Evolutionary conservation across 1,140 invertebrate genomes (phyloP).

Genomic region (Caerostris extrusa): DNA sequence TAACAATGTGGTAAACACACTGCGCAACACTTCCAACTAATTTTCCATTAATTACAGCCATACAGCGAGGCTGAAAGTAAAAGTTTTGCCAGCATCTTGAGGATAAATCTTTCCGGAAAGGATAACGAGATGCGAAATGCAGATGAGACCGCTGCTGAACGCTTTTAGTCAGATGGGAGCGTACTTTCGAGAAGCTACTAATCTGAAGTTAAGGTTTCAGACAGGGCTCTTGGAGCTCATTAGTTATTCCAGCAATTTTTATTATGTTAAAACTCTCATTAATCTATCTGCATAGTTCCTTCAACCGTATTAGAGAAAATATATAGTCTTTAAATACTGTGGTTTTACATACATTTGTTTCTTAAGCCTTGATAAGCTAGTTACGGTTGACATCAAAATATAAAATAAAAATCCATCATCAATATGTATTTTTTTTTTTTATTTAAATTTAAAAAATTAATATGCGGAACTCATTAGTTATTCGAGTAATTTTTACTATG

Average conservation of each 20-base stretch:
- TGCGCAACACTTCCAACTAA: slow-evolving; percentile 25
- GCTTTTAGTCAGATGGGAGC: slow-evolving; percentile 17
- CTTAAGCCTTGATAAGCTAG: too few relatives aligned
- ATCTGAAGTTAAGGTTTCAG: slow-evolving; percentile 27
- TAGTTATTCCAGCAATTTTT: slow-evolving; percentile 18
- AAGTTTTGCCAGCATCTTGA: slow-evolving; percentile 11
- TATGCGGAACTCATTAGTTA: too few relatives aligned
- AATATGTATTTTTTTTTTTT: too few relatives aligned
- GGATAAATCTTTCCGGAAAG: slow-evolving; percentile 35
- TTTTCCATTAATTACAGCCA: slow-evolving; percentile 39
- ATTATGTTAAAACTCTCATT: neutral
- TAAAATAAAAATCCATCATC: too few relatives aligned
- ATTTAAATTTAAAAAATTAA: too few relatives aligned
- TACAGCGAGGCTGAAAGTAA: slow-evolving; percentile 23
- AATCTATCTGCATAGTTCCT: slow-evolving; percentile 3
- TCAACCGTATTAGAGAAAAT: neutral
- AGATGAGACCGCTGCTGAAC: slow-evolving; percentile 23
- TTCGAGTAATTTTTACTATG: too few relatives aligned
- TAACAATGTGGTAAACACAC: slow-evolving; percentile 26
- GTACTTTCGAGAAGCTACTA: slow-evolving; percentile 3
- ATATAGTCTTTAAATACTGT: neutral
- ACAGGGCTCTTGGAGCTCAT: neutral
- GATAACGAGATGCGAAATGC: slow-evolving; percentile 41
- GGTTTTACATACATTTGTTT: too few relatives aligned
- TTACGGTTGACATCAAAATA: too few relatives aligned